A percentile compares a stretch with the other conserved stretches of the same genome.
phyloP scores from a whole-genome alignment of 1,140 invertebrate species.

The Monochamus saltuarius region DNA sequence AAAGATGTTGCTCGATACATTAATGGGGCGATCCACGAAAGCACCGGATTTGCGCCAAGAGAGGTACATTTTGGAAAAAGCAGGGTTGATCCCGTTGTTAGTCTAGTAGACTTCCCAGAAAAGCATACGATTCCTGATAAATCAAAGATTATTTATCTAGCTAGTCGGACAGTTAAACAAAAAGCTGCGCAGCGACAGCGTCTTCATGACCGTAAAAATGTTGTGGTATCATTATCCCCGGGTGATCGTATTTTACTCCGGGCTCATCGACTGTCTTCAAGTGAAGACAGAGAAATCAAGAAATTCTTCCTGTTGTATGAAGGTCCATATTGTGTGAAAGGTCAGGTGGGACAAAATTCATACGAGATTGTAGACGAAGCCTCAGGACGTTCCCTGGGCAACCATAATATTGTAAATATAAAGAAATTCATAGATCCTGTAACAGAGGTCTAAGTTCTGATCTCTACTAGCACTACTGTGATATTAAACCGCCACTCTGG shows the following conservation, averaged over 20 bases:
- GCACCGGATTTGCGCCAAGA: background rate
- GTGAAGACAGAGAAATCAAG: background rate
- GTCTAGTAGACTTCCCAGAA: too few relatives aligned
- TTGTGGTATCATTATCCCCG: background rate
- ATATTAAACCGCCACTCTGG: too few relatives aligned
- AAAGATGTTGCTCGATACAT: background rate
- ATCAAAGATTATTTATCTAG: background rate
- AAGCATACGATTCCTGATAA: background rate
- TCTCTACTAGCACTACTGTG: too few relatives aligned
- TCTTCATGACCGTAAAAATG: background rate
- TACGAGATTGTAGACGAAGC: too few relatives aligned
- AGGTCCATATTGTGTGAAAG: background rate
- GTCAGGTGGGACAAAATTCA: too few relatives aligned
- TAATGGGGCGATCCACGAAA: slow-evolving; percentile 4
- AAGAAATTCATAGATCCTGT: too few relatives aligned
- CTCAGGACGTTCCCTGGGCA: too few relatives aligned
- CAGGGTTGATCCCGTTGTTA: background rate
- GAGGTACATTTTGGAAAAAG: background rate
- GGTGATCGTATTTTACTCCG: background rate
- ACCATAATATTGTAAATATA: too few relatives aligned
- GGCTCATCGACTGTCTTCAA: background rate
- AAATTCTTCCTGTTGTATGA: background rate
- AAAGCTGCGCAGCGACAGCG: background rate
- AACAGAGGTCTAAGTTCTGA: too few relatives aligned
- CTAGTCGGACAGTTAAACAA: background rate